Base-by-base conservation (phyloP, 2,797 vertebrate genomes). In the Danionella dracula region DNA sequence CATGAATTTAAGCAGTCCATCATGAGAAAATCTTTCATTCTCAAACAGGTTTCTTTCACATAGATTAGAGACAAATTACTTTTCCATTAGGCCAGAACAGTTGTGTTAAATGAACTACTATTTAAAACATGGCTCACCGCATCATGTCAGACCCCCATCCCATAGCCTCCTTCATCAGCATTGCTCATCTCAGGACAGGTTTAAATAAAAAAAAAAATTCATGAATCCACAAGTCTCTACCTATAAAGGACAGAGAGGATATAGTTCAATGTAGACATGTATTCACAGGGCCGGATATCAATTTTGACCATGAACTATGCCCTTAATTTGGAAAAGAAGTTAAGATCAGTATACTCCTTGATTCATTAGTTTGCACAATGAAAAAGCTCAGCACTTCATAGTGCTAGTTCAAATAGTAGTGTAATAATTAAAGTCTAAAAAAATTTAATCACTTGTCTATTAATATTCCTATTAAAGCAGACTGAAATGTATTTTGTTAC, bases 201-300 rank as follows among this genome's bases (percentile, higher is more conserved):
- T 90, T 88, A 87, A 83, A 79, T 81, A 81, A 84, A 57, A 85
- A 84, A 85, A 88, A 84, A 87, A 89, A 86, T 86, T 86, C 86
- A 87, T 85, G 87, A 88, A 88, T 85, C 79, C 10, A 17, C 70
- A 79, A 3, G 23, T 79, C 76, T 79, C 84, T 83, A 85, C 86
- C 86, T 79, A 85, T 82, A 84, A 66, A 74, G 75, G 76, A 70
- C 65, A 74, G 32, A 79, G 79, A 78, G 79, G 85, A 84, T 65
- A 15, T 78, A 74, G 81, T 86, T 77, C 83, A 80, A 83, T 70
- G 85, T n/a, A n/a, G n/a, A n/a, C n/a, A n/a, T n/a, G n/a, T n/a
- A n/a, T 83, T 74, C 79, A 73, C 48, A 56, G 51, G 72, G 71
- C 74, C 70, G 83, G 85, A 84, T 85, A 85, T 85, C 82, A 86